Evolutionary conservation across 2,113 vertebrate species (phyloP).

Genomic region (Ancistrus triradiatus): DNA sequence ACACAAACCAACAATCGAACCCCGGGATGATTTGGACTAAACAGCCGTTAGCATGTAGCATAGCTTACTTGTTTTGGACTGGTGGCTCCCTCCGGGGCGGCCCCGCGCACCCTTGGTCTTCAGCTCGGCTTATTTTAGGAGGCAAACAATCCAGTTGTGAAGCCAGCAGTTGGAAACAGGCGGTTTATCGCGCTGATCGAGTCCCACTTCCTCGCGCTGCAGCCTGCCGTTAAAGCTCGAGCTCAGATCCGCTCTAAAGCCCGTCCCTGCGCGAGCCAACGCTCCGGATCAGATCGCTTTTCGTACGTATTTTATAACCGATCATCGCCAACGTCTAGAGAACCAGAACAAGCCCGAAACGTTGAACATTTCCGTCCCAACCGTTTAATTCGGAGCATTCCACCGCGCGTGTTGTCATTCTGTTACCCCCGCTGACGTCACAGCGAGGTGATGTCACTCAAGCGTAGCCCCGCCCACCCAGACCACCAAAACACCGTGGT

Average conservation of each 20-base stretch:
- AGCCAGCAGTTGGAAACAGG: too few species aligned
- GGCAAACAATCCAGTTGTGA: background rate
- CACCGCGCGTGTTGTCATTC: conserved; percentile 64
- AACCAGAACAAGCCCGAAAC: too few species aligned
- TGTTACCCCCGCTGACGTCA: background rate
- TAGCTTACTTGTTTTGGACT: conserved; percentile 41
- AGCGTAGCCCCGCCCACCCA: conserved; percentile 53
- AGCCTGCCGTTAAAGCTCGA: conserved; percentile 21
- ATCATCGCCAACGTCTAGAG: too few species aligned
- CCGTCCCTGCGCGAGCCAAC: too few species aligned
- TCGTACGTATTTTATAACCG: too few species aligned
- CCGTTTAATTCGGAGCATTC: conserved; percentile 57
- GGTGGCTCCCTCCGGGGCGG: conserved; percentile 25
- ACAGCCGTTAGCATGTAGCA: background rate
- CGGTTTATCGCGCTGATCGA: background rate
- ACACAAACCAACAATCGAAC: too few species aligned
- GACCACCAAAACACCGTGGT: conserved; percentile 23
- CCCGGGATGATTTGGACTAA: too few species aligned
- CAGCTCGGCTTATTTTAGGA: background rate
- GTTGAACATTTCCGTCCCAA: background rate
- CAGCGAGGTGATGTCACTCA: conserved; percentile 15
- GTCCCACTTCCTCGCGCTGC: conserved; percentile 14
- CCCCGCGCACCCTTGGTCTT: background rate
- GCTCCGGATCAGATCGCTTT: too few species aligned
- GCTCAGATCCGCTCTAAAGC: too few species aligned